Conservation (phyloP, 2,797 vertebrate species). For the Scolopax bukidnonensis region DNA sequence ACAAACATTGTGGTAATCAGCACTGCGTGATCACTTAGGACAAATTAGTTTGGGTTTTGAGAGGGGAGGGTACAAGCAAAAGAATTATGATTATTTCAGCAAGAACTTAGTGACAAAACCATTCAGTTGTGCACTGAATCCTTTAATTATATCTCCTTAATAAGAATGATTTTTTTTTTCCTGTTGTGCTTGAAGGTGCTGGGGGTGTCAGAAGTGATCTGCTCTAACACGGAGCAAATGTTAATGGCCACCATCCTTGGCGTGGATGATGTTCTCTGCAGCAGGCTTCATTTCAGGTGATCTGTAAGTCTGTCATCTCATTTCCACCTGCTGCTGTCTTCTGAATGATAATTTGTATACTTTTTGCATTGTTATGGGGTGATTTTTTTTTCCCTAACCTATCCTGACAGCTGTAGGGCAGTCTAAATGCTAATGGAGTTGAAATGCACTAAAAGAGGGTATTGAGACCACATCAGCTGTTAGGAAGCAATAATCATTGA, state of each 20-base stretch:
- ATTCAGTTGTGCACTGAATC: neutral
- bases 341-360: constrained; percentile 28
- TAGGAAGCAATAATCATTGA: constrained; percentile 40
- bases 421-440: constrained; percentile 69
- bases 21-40: rapidly evolving
- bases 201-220: constrained; percentile 74
- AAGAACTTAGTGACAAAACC: neutral
- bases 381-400: constrained; percentile 18
- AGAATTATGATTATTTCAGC: neutral
- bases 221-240: constrained; percentile 76
- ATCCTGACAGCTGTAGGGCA: constrained; percentile 18
- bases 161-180: neutral
- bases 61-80: neutral
- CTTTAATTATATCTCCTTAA: neutral
- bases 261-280: constrained; percentile 87
- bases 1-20: neutral
- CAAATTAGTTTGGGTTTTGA: neutral
- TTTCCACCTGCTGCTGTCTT: constrained; percentile 39
- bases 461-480: neutral
- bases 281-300: constrained; percentile 85
- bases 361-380: constrained; percentile 21
- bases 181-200: constrained; percentile 74
- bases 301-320: neutral
- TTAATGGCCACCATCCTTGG: constrained; percentile 81
- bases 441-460: constrained; percentile 12